These are phyloP conservation scores for Gila robusta DNA, from an alignment of 2,797 vertebrate genomes.

Conservation along the genomic window DNA sequence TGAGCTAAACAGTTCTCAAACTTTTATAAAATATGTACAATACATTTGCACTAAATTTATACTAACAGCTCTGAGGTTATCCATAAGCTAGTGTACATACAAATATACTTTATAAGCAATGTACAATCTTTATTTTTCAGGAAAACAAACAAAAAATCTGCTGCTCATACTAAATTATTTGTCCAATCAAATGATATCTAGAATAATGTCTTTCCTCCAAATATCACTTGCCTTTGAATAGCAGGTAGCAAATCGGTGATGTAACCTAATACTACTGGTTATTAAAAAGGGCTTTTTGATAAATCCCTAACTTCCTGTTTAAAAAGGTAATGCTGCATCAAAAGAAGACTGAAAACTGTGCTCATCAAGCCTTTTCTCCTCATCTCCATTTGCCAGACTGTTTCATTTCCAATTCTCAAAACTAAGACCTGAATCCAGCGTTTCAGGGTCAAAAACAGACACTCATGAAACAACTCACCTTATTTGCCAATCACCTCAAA, in stretches of 20 bases:
- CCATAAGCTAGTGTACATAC: background rate
- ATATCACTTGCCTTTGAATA: background rate
- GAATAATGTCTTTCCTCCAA: background rate
- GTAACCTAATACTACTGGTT: background rate
- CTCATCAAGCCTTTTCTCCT: background rate
- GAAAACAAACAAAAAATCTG: background rate
- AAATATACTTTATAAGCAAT: background rate
- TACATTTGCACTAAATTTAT: background rate
- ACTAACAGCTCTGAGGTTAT: background rate
- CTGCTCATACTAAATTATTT: no score
- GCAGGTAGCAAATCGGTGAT: background rate
- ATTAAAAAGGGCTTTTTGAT: background rate
- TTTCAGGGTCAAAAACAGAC: background rate
- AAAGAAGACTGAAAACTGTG: background rate
- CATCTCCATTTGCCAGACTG: background rate
- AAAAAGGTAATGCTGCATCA: background rate
- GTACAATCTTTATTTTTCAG: no score
- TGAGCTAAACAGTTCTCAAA: background rate
- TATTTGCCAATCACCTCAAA: background rate
- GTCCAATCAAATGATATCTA: no score
- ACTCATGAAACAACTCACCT: background rate
- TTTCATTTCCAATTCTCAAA: background rate
- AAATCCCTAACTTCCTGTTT: background rate
- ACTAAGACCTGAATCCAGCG: background rate
- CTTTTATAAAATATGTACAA: background rate